Conservation (phyloP, 2,113 vertebrate species). For the Ia io region DNA sequence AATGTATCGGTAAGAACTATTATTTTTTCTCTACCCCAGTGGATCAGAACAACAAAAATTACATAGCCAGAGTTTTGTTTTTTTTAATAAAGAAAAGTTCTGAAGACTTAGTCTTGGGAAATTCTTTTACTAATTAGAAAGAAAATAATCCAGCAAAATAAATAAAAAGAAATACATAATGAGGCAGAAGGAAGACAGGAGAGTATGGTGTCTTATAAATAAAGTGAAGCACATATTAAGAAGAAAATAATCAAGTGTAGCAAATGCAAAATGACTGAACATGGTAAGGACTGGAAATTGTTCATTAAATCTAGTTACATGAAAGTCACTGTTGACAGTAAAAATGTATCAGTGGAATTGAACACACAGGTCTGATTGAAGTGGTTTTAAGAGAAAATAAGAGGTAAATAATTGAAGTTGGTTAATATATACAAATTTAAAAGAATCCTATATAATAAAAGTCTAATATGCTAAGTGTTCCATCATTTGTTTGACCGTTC, state of each 20-base stretch:
- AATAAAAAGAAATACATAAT: background rate
- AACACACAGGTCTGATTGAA: background rate
- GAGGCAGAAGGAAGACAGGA: background rate
- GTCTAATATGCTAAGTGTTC: no score
- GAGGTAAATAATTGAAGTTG: background rate
- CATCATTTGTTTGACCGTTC: rapidly evolving
- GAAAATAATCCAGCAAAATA: background rate
- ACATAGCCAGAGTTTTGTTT: background rate
- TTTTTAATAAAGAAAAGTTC: background rate
- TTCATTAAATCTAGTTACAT: background rate
- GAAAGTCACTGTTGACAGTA: background rate
- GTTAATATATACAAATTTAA: background rate
- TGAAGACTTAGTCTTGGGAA: background rate
- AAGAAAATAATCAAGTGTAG: background rate
- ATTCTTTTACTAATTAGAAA: background rate
- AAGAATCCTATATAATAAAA: no score
- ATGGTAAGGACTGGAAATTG: background rate
- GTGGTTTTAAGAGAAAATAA: background rate
- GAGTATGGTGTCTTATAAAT: background rate
- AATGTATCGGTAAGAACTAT: background rate
- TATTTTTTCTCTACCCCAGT: background rate
- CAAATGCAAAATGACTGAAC: background rate
- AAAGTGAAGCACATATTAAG: background rate
- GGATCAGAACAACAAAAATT: background rate
- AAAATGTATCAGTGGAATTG: background rate